Evolutionary conservation across 1,140 invertebrate genomes (phyloP).

Genomic region (Fopius arisanus): DNA sequence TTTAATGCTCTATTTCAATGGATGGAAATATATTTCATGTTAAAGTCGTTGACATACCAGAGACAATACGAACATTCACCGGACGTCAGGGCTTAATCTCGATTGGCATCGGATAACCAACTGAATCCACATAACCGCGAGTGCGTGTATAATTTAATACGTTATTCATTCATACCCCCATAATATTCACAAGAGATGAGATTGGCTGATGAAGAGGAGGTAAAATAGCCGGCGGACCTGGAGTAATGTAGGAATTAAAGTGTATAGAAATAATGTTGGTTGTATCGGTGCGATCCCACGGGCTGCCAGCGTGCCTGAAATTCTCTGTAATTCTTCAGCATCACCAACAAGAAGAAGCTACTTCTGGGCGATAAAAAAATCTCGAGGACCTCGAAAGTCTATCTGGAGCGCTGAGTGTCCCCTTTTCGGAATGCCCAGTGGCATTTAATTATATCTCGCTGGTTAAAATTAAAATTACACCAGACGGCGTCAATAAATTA

Average conservation of each 20-base stretch:
- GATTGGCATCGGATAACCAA: constrained; percentile 41
- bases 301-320: constrained; percentile 17
- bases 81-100: constrained; percentile 37
- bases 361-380: constrained; percentile 15
- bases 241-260: not conserved
- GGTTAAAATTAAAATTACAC: constrained; percentile 13
- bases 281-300: not conserved
- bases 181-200: not conserved
- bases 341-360: not conserved
- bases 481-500: not conserved
- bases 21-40: too few relatives aligned
- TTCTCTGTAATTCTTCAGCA: not conserved
- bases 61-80: constrained; percentile 41
- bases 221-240: not conserved
- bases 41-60: constrained; percentile 35
- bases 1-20: too few relatives aligned
- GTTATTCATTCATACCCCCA: constrained; percentile 7
- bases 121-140: constrained; percentile 7
- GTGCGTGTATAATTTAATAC: constrained; percentile 21
- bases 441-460: constrained; percentile 16
- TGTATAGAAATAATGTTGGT: not conserved
- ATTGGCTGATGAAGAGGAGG: constrained; percentile 9
- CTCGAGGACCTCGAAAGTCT: constrained; percentile 18
- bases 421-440: constrained; percentile 15
- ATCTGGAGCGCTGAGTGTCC: constrained; percentile 20